Conservation (phyloP, 2,113 vertebrate species). For the Pterophyllum scalare region DNA sequence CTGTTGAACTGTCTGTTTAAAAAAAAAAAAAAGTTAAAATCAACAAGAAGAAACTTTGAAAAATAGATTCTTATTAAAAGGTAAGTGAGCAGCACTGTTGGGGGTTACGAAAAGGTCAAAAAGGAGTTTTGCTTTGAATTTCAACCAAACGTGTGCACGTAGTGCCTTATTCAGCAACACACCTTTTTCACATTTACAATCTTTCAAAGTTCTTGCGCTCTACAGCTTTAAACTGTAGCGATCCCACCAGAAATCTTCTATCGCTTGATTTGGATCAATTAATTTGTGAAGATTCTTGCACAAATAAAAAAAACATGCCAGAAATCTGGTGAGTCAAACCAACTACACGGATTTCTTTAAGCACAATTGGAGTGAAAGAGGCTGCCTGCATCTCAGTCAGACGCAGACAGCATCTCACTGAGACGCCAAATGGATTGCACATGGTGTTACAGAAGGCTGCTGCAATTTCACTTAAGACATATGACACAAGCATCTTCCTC, state of each 20-base stretch:
- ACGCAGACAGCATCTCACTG: background rate
- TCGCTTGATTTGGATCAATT: background rate
- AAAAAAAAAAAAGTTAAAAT: background rate
- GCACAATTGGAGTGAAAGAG: background rate
- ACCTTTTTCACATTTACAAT: background rate
- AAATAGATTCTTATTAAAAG: constrained; percentile 17
- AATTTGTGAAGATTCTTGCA: background rate
- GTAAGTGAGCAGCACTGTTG: constrained; percentile 1
- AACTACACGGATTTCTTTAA: background rate
- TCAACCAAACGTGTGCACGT: background rate
- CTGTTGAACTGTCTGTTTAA: background rate
- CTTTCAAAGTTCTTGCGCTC: background rate
- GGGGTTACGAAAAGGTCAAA: background rate
- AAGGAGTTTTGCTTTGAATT: background rate
- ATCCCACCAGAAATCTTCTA: background rate
- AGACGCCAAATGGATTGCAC: background rate
- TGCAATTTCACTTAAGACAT: constrained; percentile 24
- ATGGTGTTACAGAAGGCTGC: background rate
- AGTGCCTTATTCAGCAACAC: background rate
- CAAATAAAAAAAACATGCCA: background rate
- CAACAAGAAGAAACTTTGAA: background rate
- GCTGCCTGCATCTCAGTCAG: background rate
- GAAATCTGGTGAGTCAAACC: background rate
- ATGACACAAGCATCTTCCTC: background rate
- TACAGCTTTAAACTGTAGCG: background rate